Percentiles rank a stretch among this genome's conserved stretches.
These are phyloP conservation scores for Karalla daura DNA, from an alignment of 2,797 vertebrate genomes.

Conservation along the genomic window DNA sequence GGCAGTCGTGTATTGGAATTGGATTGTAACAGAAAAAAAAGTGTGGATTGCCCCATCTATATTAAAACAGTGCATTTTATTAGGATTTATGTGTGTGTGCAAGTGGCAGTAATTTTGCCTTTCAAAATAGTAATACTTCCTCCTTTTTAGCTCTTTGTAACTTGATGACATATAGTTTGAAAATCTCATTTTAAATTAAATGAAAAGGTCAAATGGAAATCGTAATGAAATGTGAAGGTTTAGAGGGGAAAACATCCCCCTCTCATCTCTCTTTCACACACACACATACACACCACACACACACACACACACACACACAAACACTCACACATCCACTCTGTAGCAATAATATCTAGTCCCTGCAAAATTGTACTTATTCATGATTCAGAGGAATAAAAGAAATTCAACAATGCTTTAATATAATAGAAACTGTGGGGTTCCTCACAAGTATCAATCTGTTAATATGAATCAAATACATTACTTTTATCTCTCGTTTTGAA, in stretches of 20 bases:
- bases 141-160: background rate
- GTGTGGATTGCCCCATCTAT: too few relatives aligned
- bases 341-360: background rate
- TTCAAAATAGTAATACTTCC: too few relatives aligned
- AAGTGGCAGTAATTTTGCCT: too few relatives aligned
- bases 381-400: constrained; percentile 13
- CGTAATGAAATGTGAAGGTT: background rate
- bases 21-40: too few relatives aligned
- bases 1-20: too few relatives aligned
- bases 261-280: too few relatives aligned
- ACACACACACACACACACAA: background rate
- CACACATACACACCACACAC: too few relatives aligned
- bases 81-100: too few relatives aligned
- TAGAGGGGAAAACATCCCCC: background rate
- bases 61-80: too few relatives aligned
- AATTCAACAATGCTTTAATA: constrained; percentile 26
- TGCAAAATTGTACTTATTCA: constrained; percentile 3
- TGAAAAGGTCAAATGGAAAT: background rate
- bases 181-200: background rate
- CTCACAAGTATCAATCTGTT: background rate
- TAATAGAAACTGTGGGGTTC: constrained; percentile 3
- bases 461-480: constrained; percentile 46
- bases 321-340: background rate
- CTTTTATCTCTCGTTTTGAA: constrained; percentile 44
- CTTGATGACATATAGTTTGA: background rate